Evolutionary conservation across 2,888 invertebrate species (phyloP), one percentile per base, ranked within the genome.

Genomic region (Biston stratarius): DNA sequence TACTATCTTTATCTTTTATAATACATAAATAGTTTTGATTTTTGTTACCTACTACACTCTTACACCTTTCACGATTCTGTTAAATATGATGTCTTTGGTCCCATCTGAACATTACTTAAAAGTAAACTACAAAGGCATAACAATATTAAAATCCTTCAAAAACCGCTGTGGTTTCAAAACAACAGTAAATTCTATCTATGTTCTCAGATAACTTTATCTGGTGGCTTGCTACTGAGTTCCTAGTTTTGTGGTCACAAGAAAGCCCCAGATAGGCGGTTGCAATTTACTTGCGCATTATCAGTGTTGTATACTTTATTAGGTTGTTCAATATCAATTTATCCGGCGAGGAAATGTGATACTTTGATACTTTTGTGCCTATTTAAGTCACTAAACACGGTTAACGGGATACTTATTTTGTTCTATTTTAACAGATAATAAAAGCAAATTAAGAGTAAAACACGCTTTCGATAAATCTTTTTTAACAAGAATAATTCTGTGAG

Each of bases 221-320:
- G 42, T 64, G 63, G 63, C 63, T 67, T 62, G 51, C 58, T 55
- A 40, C 47, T 67, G 52, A 61, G 60, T 61, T 61, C 67, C 70
- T 61, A 63, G 67, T 67, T 71, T 63, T 74, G 72, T 65, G 72
- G 72, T 72, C 55, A 49, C 49, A 68, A 49, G 65, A 67, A 74
- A 72, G 69, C 63, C 64, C 47, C 40, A 61, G 64, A 14, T 67
- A 68, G 61, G 64, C 14, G 69, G 69, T 74, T 68, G 49, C 57
- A 44, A 64, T 24, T 60, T 68, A 60, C 63, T 68, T 64, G 56
- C 57, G 45, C 52, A 64, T 64, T 68, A 67, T 62, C 62, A 64
- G 55, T 55, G 49, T 64, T 64, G 60, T 38, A 45, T 60, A 24
- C 3, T 24, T 67, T 68, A 68, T 60, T 68, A 60, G 60, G 63